These are phyloP conservation scores for Drepana falcataria DNA, from an alignment of 2,888 invertebrate species.

Conservation along the genomic window DNA sequence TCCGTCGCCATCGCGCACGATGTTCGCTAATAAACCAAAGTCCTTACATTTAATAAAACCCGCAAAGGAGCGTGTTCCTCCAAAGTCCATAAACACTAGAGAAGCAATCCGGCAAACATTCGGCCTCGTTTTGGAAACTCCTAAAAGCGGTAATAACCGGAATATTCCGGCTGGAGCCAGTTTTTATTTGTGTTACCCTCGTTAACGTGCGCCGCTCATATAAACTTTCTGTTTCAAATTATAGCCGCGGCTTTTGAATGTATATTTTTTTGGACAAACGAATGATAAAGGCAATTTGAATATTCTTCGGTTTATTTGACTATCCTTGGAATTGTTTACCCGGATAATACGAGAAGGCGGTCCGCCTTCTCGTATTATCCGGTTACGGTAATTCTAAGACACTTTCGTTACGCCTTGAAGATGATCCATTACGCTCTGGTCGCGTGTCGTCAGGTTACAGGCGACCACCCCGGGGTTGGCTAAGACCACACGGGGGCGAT, in stretches of 20 bases:
- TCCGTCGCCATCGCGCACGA: not conserved
- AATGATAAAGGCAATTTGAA: not conserved
- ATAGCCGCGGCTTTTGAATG: not conserved
- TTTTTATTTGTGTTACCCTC: constrained; percentile 17
- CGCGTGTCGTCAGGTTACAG: no score
- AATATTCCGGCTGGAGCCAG: constrained; percentile 23
- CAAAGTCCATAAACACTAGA: constrained; percentile 4
- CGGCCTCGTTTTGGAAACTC: constrained; percentile 3
- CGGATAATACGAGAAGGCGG: no score
- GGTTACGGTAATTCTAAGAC: not conserved
- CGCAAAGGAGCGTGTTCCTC: not conserved
- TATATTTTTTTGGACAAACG: not conserved
- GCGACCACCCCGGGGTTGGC: no score
- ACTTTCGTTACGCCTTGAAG: no score
- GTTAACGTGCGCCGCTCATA: constrained; percentile 3
- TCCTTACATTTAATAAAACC: not conserved
- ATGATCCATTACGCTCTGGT: no score
- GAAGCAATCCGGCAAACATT: constrained; percentile 5
- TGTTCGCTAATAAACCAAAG: not conserved
- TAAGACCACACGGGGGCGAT: no score
- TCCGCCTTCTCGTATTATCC: not conserved
- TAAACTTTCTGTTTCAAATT: constrained; percentile 1
- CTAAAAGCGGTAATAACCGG: constrained; percentile 19
- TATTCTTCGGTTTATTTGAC: not conserved
- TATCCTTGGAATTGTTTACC: not conserved